Percentiles rank a stretch among this genome's conserved stretches.
phyloP scores from a whole-genome alignment of 2,888 invertebrate species.

The Helicoverpa assulta region DNA sequence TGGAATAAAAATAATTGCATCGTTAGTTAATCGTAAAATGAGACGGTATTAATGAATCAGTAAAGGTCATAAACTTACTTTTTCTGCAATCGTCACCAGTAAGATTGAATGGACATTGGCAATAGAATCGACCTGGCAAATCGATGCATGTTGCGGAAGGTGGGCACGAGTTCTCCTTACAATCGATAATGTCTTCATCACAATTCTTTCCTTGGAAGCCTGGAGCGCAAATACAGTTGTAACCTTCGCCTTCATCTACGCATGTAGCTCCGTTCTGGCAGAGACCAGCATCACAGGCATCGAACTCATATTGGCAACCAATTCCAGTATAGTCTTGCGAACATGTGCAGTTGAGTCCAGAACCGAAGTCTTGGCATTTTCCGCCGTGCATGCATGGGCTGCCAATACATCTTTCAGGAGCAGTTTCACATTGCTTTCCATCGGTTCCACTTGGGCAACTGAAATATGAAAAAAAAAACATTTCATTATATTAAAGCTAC shows the following conservation, averaged over 20 bases:
- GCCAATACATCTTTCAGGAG: slow-evolving; percentile 98
- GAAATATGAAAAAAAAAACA: slow-evolving; percentile 51
- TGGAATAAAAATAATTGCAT: slow-evolving; percentile 80
- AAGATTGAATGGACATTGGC: slow-evolving; percentile 98
- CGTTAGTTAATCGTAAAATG: slow-evolving; percentile 17
- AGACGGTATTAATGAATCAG: not conserved
- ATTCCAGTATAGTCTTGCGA: slow-evolving; percentile 95
- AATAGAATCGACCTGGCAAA: slow-evolving; percentile 97
- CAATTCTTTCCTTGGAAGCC: slow-evolving; percentile 96
- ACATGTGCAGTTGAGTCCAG: slow-evolving; percentile 98
- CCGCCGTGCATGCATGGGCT: slow-evolving; percentile 99
- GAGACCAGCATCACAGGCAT: slow-evolving; percentile 96
- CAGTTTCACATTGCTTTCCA: slow-evolving; percentile 98
- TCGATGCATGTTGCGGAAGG: slow-evolving; percentile 98
- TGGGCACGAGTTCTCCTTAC: slow-evolving; percentile 98
- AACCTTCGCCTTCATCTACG: slow-evolving; percentile 95
- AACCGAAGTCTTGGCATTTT: slow-evolving; percentile 98
- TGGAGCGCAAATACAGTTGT: slow-evolving; percentile 95
- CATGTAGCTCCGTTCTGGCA: slow-evolving; percentile 98
- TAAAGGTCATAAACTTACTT: slow-evolving; percentile 87
- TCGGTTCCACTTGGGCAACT: slow-evolving; percentile 98
- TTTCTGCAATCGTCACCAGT: slow-evolving; percentile 99
- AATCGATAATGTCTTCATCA: slow-evolving; percentile 97
- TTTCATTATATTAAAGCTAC: not conserved
- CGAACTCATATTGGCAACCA: slow-evolving; percentile 98